Evolutionary conservation across 92 coral and sea anemone species (phyloP), one percentile per base, ranked within the genome.

Genomic region (Zoanthus sociatus): DNA sequence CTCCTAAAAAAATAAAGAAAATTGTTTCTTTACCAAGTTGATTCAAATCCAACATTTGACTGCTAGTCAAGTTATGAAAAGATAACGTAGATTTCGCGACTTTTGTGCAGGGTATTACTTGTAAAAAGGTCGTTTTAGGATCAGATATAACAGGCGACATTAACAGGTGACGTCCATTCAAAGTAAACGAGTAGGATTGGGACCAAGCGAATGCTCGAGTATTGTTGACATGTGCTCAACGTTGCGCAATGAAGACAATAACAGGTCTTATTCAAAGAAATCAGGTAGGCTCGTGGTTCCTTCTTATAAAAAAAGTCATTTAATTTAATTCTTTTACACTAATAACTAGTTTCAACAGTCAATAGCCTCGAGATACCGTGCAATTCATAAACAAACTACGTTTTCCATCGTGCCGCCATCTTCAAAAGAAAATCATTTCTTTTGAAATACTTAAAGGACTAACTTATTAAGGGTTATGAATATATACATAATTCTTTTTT

Each of bases 401-500:
- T 60, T 79, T 79, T 79, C 16, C 84, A 58, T 55, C 11, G 72
- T 9, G 1, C 45, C 84, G 3, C 84, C 73, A 79, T 9, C 58
- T 79, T 50, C 11, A 56, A 32, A 15, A 86, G 89, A 86, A 75
- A 86, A 86, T 76, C 89, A 86, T 86, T n/a, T 58, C 83, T 75
- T 86, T 86, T 58, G 46, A 76, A 86, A 48, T 86, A 86, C 51
- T 1, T 86, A 61, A 86, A 64, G 84, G 77, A 76, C 83, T 86
- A 86, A 86, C 89, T 3, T 86, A 76, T 86, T 86, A 86, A 86
- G 50, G 78, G 89, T 86, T 86, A 20, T 76, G 83, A 76, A 86
- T 86, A 77, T 77, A 86, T 61, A 86, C 83, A 86, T n/a, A n/a
- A n/a, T n/a, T n/a, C n/a, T n/a, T 86, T 86, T 86, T 86, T 73